Percentiles rank a stretch among this genome's conserved stretches.
Evolutionary conservation across 2,113 vertebrate genomes (phyloP).

Genomic region (Megalops atlanticus): DNA sequence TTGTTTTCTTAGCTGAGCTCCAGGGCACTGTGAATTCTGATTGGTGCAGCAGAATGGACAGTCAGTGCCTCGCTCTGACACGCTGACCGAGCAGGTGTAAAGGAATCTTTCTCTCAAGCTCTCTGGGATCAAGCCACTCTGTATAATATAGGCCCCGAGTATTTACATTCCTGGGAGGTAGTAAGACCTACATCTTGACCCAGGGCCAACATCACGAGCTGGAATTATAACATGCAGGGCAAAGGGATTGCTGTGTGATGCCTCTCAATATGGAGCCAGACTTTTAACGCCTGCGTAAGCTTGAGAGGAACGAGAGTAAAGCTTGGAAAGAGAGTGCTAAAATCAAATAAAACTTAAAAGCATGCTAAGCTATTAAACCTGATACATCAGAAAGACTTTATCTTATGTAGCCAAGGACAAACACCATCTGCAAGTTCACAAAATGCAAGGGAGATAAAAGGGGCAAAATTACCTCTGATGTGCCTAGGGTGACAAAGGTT

Average conservation of each 20-base stretch:
- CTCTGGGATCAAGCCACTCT: neutral
- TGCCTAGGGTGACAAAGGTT: neutral
- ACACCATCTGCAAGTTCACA: neutral
- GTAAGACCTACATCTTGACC: neutral
- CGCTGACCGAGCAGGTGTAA: neutral
- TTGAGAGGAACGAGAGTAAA: neutral
- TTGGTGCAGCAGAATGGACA: neutral
- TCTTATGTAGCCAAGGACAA: neutral
- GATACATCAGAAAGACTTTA: neutral
- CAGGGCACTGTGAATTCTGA: conserved; percentile 4
- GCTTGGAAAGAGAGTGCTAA: neutral
- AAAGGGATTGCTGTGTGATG: neutral
- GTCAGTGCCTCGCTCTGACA: neutral
- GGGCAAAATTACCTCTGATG: neutral
- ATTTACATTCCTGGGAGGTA: neutral
- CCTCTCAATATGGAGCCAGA: conserved; percentile 7
- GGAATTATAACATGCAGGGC: neutral
- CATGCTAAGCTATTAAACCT: neutral
- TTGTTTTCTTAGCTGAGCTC: neutral
- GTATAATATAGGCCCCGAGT: neutral
- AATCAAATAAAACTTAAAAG: neutral
- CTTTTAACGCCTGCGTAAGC: neutral
- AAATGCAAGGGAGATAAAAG: neutral
- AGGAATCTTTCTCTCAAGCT: neutral
- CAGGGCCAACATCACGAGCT: neutral